Conservation (phyloP, 2,113 vertebrate species). For the Ranitomeya variabilis region DNA sequence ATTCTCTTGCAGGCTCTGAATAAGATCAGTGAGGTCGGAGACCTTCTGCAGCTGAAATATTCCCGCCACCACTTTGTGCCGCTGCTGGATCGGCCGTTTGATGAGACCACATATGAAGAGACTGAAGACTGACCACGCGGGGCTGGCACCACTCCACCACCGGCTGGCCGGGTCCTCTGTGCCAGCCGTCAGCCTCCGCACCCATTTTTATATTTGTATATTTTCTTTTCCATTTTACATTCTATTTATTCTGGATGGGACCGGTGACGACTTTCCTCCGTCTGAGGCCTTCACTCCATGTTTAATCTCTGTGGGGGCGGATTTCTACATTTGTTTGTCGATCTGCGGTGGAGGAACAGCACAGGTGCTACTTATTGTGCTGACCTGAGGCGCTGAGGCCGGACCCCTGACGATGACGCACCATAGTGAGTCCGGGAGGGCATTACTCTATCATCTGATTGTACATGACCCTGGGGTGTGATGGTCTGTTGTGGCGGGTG, state of each 20-base stretch:
- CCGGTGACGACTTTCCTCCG: slow-evolving; percentile 26
- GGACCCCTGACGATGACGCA: not conserved
- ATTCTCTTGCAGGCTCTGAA: slow-evolving; percentile 79
- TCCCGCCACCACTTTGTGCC: slow-evolving; percentile 82
- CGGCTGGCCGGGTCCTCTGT: slow-evolving; percentile 35
- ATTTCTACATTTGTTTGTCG: not conserved
- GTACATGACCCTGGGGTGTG: no score
- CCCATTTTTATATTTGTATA: not conserved
- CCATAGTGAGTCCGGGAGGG: not conserved
- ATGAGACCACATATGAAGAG: slow-evolving; percentile 89
- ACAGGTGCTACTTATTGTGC: slow-evolving; percentile 50
- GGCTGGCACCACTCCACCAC: slow-evolving; percentile 54
- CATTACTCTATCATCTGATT: not conserved
- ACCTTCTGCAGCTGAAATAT: slow-evolving; percentile 91
- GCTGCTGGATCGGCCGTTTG: slow-evolving; percentile 81
- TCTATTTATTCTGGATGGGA: slow-evolving; percentile 47
- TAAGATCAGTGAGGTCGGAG: slow-evolving; percentile 89
- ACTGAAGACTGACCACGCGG: slow-evolving; percentile 80
- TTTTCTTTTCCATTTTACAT: slow-evolving; percentile 24
- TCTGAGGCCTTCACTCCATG: slow-evolving; percentile 16
- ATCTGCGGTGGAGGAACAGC: slow-evolving; percentile 6
- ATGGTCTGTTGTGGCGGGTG: no score
- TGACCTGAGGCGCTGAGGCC: not conserved
- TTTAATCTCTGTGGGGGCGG: not conserved
- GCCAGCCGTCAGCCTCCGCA: not conserved